Evolutionary conservation across 2,888 invertebrate species (phyloP), one percentile per base, ranked within the genome.

Genomic region (Dusona sp.): DNA sequence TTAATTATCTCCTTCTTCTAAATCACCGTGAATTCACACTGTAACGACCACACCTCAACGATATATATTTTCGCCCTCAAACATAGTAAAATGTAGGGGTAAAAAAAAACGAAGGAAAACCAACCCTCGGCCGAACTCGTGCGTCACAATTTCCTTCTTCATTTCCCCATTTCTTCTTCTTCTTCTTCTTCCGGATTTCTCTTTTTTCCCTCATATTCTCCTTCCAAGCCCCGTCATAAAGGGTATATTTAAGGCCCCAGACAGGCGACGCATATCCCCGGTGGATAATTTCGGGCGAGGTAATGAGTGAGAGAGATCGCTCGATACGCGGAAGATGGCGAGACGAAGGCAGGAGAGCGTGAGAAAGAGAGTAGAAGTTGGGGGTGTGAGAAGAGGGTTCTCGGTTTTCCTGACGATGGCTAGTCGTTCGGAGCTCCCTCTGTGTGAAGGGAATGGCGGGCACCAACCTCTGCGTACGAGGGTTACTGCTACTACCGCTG

Each of bases 241-340:
- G 84, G 88, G 83, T 88, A 77, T 87, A 88, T 89, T 89, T 88
- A 89, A 89, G 88, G 85, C 87, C 79, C 86, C 84, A 83, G 87
- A 72, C 83, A 67, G 83, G 81, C 80, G 85, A 79, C 82, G 81
- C 85, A 67, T 70, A 84, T 82, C 83, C 87, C 85, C 85, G 84
- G 79, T 87, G 87, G 85, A 89, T 89, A 87, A 89, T 88, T 89
- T 89, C 88, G 88, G 88, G 82, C 85, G 83, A 88, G 86, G 87
- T 87, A 84, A 84, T 74, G 84, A 84, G 84, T 80, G 84, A 87
- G 82, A 70, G 75, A 77, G 82, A 74, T 73, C 72, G 83, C 75
- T 48, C 33, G 61, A 83, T 75, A 61, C n/a, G 78, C 29, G 29
- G 75, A 84, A 79, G 82, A 82, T 79, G 57, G 82, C 72, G 65